Conservation (phyloP, 1,140 invertebrate genomes). For the Drosophila biarmipes region DNA sequence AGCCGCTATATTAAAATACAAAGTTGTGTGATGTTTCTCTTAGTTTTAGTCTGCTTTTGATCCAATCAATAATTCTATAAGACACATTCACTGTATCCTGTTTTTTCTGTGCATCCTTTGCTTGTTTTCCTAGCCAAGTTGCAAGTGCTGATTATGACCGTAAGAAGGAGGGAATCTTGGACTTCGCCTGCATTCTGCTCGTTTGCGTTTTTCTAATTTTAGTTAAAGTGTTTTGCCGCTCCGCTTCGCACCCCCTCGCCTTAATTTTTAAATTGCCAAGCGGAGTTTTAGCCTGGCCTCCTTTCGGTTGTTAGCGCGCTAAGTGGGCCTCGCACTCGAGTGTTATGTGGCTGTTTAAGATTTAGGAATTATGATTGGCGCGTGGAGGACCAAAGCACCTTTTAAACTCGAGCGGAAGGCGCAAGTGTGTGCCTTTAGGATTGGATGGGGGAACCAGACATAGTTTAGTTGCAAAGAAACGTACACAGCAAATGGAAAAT, state of each 20-base stretch:
- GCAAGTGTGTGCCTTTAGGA: conserved; percentile 25
- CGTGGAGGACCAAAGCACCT: conserved; percentile 5
- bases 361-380: conserved; percentile 68
- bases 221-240: conserved; percentile 48
- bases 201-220: conserved; percentile 55
- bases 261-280: conserved; percentile 74
- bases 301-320: conserved; percentile 48
- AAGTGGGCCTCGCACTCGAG: conserved; percentile 38
- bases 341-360: conserved; percentile 62
- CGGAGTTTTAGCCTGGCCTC: conserved; percentile 36
- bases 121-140: conserved; percentile 54
- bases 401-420: conserved; percentile 11
- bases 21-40: too few species aligned
- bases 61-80: background rate
- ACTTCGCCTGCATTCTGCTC: conserved; percentile 58
- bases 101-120: background rate
- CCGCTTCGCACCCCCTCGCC: conserved; percentile 48
- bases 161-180: conserved; percentile 38
- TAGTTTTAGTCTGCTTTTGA: background rate
- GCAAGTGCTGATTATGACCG: conserved; percentile 71
- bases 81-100: background rate
- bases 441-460: background rate
- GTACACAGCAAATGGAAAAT: background rate
- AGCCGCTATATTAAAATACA: too few species aligned
- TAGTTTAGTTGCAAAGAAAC: background rate